phyloP scores from a whole-genome alignment of 2,888 invertebrate genomes.

The Eulithis testata region DNA sequence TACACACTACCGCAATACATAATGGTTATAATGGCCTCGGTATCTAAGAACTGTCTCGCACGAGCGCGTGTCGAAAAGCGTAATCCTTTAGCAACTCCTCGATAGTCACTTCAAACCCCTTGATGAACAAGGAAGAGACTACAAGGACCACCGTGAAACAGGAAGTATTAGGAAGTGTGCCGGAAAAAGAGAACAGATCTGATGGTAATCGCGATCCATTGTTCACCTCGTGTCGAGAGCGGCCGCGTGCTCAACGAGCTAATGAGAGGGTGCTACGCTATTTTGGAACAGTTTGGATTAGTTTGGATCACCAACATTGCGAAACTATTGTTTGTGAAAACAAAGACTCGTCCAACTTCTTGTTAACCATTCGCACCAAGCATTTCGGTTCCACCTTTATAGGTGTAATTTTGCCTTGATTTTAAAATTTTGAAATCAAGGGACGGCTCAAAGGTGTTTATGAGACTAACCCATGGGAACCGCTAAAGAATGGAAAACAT shows the following conservation, averaged over 20 bases:
- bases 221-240: conserved; percentile 31
- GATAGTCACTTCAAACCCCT: conserved; percentile 7
- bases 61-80: not conserved
- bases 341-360: not conserved
- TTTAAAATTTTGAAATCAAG: too few relatives aligned
- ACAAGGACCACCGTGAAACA: conserved; percentile 32
- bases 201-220: conserved; percentile 31
- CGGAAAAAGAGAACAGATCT: conserved; percentile 28
- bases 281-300: conserved; percentile 8
- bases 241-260: conserved; percentile 30
- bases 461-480: too few relatives aligned
- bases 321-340: not conserved
- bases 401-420: too few relatives aligned
- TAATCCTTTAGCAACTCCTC: conserved; percentile 8
- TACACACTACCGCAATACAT: too few relatives aligned
- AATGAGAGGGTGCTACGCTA: conserved; percentile 14
- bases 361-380: too few relatives aligned
- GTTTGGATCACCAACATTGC: not conserved
- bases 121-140: conserved; percentile 11
- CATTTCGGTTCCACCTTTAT: too few relatives aligned
- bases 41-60: too few relatives aligned
- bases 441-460: too few relatives aligned
- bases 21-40: too few relatives aligned
- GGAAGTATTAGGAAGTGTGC: conserved; percentile 34
- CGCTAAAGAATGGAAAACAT: too few relatives aligned